phyloP scores from a whole-genome alignment of 2,797 vertebrate genomes.

The Mallotus villosus region DNA sequence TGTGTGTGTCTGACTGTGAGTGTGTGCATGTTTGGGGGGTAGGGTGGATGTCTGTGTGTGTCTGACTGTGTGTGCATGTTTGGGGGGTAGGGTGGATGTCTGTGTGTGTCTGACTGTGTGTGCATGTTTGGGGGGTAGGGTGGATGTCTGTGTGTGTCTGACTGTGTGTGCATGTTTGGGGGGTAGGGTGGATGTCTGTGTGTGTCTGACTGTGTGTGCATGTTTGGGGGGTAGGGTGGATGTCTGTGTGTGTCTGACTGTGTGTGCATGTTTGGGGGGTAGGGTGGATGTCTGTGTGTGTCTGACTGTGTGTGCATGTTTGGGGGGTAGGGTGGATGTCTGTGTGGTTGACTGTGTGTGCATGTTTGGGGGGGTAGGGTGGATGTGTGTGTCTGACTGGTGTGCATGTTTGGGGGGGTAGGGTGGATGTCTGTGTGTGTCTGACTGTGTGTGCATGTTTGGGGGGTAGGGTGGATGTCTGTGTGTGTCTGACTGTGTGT shows the following conservation, averaged over 20 bases:
- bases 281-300: not conserved
- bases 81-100: not conserved
- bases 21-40: not conserved
- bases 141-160: conserved; percentile 1
- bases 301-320: not conserved
- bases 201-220: not conserved
- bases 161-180: not conserved
- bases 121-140: too few relatives aligned
- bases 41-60: not conserved
- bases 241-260: not conserved
- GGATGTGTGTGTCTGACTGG: not conserved
- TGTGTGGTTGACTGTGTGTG: not conserved
- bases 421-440: not conserved
- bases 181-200: too few relatives aligned
- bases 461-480: not conserved
- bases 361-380: too few relatives aligned
- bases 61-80: not conserved
- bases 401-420: not conserved
- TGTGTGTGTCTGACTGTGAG: not conserved
- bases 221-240: not conserved
- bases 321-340: not conserved
- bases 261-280: not conserved
- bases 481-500: not conserved
- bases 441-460: not conserved
- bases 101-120: too few relatives aligned